phyloP scores from a whole-genome alignment of 2,113 vertebrate genomes.

The Ardeotis arabs region DNA sequence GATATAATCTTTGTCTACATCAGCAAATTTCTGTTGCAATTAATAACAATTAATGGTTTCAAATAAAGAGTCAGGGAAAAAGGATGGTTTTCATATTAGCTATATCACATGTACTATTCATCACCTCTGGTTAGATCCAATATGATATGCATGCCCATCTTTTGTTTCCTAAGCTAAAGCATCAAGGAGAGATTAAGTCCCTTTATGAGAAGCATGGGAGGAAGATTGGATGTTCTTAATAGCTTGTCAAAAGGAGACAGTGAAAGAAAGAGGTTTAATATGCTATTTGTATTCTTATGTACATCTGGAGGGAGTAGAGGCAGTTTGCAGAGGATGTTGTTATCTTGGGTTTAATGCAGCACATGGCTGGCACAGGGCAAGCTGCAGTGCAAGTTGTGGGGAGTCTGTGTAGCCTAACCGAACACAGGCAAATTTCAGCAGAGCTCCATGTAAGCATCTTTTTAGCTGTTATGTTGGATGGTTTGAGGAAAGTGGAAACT shows the following conservation, averaged over 20 bases:
- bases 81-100: slow-evolving; percentile 12
- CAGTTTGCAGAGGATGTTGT: neutral
- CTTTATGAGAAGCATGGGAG: slow-evolving; percentile 27
- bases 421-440: neutral
- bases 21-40: slow-evolving; percentile 58
- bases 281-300: slow-evolving; percentile 50
- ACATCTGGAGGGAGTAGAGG: slow-evolving; percentile 11
- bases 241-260: slow-evolving; percentile 49
- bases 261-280: slow-evolving; percentile 46
- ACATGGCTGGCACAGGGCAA: neutral
- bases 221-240: slow-evolving; percentile 53
- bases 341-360: neutral
- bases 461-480: neutral
- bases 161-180: slow-evolving; percentile 49
- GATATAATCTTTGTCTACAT: slow-evolving; percentile 44
- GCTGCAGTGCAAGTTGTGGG: neutral
- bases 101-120: neutral
- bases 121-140: slow-evolving; percentile 26
- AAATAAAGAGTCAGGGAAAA: slow-evolving; percentile 23
- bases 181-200: slow-evolving; percentile 51
- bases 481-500: neutral
- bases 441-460: neutral
- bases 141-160: slow-evolving; percentile 24
- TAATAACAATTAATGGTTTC: slow-evolving; percentile 56
- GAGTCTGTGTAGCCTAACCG: neutral